phyloP scores from a whole-genome alignment of 1,140 invertebrate genomes.

The Cherax quadricarinatus region DNA sequence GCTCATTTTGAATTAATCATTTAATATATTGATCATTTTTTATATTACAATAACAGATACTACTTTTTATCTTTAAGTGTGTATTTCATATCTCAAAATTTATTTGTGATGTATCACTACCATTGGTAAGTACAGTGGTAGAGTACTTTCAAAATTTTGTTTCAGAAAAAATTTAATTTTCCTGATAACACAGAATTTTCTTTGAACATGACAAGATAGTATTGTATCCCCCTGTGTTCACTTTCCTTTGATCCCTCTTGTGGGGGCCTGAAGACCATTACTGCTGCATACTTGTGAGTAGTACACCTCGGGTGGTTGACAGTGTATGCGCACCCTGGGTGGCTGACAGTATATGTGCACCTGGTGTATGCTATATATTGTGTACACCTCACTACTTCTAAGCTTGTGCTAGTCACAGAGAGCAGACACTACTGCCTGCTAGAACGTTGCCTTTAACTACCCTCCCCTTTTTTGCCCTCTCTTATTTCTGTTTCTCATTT shows the following conservation, averaged over 20 bases:
- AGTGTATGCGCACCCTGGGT: constrained; percentile 27
- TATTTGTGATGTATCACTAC: background rate
- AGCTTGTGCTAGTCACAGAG: constrained; percentile 36
- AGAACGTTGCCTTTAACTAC: background rate
- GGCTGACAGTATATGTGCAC: constrained; percentile 38
- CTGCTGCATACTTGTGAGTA: constrained; percentile 44
- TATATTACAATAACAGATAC: background rate
- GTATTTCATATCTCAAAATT: background rate
- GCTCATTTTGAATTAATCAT: background rate
- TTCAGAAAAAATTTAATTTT: background rate
- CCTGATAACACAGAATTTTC: background rate
- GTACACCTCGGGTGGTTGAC: constrained; percentile 40
- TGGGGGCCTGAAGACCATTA: constrained; percentile 41
- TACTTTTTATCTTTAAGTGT: background rate
- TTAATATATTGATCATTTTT: background rate
- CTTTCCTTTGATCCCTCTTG: background rate
- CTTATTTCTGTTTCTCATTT: background rate
- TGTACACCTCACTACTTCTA: background rate
- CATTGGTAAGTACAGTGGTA: background rate
- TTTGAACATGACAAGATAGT: background rate
- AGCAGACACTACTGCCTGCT: background rate
- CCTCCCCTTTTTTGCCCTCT: background rate
- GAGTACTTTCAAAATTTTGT: background rate
- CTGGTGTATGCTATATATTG: background rate
- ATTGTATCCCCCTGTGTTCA: background rate